These are phyloP conservation scores for Trochalopteron elliotii DNA, from an alignment of 2,113 vertebrate species.

Conservation along the genomic window DNA sequence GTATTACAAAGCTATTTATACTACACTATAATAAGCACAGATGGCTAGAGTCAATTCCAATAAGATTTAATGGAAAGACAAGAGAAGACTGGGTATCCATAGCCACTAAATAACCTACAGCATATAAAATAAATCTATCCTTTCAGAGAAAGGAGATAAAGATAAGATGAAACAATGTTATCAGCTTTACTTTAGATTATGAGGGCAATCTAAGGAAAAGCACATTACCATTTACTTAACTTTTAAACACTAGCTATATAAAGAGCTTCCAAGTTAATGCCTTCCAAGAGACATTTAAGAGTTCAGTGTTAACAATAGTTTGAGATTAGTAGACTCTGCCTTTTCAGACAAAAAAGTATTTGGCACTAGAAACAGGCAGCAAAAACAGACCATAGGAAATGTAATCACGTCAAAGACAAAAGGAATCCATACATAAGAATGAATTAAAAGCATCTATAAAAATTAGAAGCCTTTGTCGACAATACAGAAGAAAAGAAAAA, in stretches of 20 bases:
- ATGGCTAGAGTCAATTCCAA: slow-evolving; percentile 64
- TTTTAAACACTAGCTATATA: slow-evolving; percentile 25
- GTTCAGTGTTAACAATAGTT: neutral
- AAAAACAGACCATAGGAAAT: neutral
- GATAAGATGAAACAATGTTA: slow-evolving; percentile 60
- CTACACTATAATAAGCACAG: slow-evolving; percentile 49
- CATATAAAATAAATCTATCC: slow-evolving; percentile 68
- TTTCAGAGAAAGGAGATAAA: slow-evolving; percentile 66
- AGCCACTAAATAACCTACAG: slow-evolving; percentile 58
- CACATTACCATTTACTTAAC: slow-evolving; percentile 57
- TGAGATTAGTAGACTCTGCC: neutral
- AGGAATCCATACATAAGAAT: neutral
- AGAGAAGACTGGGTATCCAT: slow-evolving; percentile 46
- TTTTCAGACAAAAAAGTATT: neutral
- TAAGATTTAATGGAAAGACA: slow-evolving; percentile 68
- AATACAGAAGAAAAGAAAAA: neutral
- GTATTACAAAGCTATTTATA: slow-evolving; percentile 60
- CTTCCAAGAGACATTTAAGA: neutral
- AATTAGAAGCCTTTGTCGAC: neutral
- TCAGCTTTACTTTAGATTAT: slow-evolving; percentile 65
- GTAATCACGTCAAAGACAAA: neutral
- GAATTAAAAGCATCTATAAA: neutral
- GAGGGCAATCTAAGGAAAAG: slow-evolving; percentile 59
- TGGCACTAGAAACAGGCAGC: neutral
- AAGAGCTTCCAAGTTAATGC: slow-evolving; percentile 38